Percentiles rank a stretch among this genome's conserved stretches.
Evolutionary conservation across 2,113 vertebrate genomes (phyloP).

Genomic region (Cebidichthys violaceus): DNA sequence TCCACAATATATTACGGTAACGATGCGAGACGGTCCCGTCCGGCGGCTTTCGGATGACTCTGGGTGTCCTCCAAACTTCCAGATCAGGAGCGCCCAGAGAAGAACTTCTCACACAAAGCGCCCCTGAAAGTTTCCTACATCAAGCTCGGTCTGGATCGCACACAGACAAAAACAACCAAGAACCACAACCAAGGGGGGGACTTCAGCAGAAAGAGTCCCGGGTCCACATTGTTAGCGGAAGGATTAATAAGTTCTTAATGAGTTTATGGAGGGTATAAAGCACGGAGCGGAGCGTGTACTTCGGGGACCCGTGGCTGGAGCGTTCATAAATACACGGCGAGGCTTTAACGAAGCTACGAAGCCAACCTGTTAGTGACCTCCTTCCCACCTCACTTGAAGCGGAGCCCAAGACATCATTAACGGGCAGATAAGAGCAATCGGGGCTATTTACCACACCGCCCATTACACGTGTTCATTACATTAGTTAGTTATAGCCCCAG

Average conservation of each 20-base stretch:
- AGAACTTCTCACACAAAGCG: background rate
- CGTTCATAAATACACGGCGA: slow-evolving; percentile 60
- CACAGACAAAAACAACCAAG: background rate
- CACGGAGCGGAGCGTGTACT: slow-evolving; percentile 41
- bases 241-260: slow-evolving; percentile 73
- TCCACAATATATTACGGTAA: slow-evolving; percentile 12
- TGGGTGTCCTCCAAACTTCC: background rate
- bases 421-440: slow-evolving; percentile 63
- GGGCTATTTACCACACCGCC: slow-evolving; percentile 62
- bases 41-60: slow-evolving; percentile 2
- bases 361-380: slow-evolving; percentile 69
- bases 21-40: background rate
- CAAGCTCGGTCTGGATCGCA: background rate
- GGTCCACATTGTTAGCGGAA: slow-evolving; percentile 29
- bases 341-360: slow-evolving; percentile 61
- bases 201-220: slow-evolving; percentile 17
- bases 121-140: background rate
- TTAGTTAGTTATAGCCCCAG: slow-evolving; percentile 24
- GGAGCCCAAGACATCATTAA: slow-evolving; percentile 71
- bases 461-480: slow-evolving; percentile 65
- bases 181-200: slow-evolving; percentile 24
- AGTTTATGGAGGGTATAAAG: slow-evolving; percentile 63
- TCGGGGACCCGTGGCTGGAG: slow-evolving; percentile 54
- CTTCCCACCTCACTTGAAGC: slow-evolving; percentile 71
- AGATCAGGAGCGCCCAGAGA: background rate